Evolutionary conservation across 2,113 vertebrate species (phyloP), one percentile per base, ranked within the genome.

Genomic region (Motacilla tschutschensis): DNA sequence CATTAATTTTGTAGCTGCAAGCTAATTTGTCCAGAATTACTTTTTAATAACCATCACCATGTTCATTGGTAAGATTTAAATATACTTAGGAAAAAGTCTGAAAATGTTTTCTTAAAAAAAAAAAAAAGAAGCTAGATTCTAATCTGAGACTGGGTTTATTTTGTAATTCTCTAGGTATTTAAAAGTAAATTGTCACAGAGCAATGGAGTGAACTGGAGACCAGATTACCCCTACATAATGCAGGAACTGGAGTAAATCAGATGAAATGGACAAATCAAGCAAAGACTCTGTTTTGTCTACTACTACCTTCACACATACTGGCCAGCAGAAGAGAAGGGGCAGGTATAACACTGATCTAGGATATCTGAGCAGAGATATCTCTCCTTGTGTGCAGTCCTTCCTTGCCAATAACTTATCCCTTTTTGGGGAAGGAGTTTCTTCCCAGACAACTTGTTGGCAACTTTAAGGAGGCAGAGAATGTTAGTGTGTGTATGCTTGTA

Each of bases 1-100:
- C 96, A 97, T 97, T 97, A 97, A 97, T 97, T 97, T 97, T 95
- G 96, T 97, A 96, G 96, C 95, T 97, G 93, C 95, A 96, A 97
- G 95, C 94, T 97, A 95, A 97, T 97, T 96, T 96, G 95, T 95
- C 79, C 89, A 92, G 96, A 97, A 97, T 97, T 96, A 96, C 95
- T 95, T 97, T 97, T 97, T 97, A 97, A 97, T 97, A 97, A 97
- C 95, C 83, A 89, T 92, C 92, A 96, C 95, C 95, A 89, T 97
- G 96, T 97, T 97, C 83, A n/a, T 90, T 94, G 91, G 72, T 96
- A 96, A 96, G 89, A 96, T 95, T 96, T 97, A 97, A 97, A 95
- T 96, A 96, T 91, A 96, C 96, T 95, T 96, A 95, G 91, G 77
- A 94, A 95, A 92, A 95, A 96, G 94, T 96, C 70, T 80, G 79